Conservation (phyloP, 2,888 invertebrate genomes). For the Pteria penguin region DNA sequence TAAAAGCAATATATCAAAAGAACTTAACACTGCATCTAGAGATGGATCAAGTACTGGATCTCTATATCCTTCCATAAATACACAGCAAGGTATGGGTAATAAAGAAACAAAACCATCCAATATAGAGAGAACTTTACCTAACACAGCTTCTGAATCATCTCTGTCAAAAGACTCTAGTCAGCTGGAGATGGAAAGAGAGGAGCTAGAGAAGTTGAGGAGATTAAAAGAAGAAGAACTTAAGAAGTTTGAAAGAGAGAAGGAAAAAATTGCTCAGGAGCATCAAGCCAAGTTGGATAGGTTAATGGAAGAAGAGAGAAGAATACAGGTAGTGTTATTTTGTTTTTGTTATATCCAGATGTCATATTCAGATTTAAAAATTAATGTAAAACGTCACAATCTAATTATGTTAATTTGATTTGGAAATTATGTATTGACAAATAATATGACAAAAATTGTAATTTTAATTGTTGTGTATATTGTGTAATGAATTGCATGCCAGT, state of each 20-base stretch:
- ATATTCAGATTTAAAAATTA: no score
- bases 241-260: conserved; percentile 58
- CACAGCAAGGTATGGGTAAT: conserved; percentile 1
- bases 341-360: no score
- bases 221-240: conserved; percentile 53
- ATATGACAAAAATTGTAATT: no score
- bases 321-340: no score
- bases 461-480: no score
- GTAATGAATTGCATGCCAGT: no score
- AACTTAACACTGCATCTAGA: not conserved
- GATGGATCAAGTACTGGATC: conserved; percentile 31
- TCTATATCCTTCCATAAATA: conserved; percentile 51
- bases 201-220: conserved; percentile 50
- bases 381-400: no score
- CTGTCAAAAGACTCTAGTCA: conserved; percentile 8
- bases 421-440: no score
- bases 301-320: conserved; percentile 49
- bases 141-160: not conserved
- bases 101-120: not conserved
- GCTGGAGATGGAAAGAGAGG: conserved; percentile 50
- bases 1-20: not conserved
- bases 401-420: no score
- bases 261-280: conserved; percentile 51
- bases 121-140: not conserved
- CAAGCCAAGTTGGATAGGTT: conserved; percentile 82